These are phyloP conservation scores for Chionomys nivalis DNA, from an alignment of 2,113 vertebrate genomes.

Conservation along the genomic window DNA sequence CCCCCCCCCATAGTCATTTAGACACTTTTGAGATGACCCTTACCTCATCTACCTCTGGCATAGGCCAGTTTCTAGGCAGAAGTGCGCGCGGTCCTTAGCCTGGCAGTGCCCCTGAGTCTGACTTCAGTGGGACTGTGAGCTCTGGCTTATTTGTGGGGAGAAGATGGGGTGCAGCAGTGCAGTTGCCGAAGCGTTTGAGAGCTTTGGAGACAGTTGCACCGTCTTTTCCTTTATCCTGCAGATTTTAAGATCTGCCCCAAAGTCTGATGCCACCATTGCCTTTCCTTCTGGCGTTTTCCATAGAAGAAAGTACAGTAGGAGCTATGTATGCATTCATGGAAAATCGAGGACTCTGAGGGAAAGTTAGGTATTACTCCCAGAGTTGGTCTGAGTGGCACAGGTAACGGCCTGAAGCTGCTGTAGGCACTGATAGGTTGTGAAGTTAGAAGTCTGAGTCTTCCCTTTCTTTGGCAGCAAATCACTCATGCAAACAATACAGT, in stretches of 20 bases:
- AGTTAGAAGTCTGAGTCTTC: neutral
- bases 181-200: neutral
- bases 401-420: conserved; percentile 14
- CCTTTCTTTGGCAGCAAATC: conserved; percentile 85
- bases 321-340: neutral
- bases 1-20: neutral
- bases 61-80: neutral
- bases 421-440: neutral
- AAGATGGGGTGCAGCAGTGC: neutral
- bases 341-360: neutral
- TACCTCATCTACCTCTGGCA: neutral
- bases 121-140: neutral
- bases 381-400: neutral
- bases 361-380: neutral
- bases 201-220: neutral
- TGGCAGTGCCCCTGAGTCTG: neutral
- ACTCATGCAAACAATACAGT: conserved; percentile 90
- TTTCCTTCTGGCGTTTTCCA: neutral
- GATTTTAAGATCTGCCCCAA: conserved; percentile 29
- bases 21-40: neutral
- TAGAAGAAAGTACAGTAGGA: conserved; percentile 4
- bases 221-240: neutral
- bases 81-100: neutral
- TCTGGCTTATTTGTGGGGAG: neutral
- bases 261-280: neutral